Percentiles rank a stretch among this genome's conserved stretches.
phyloP scores from a whole-genome alignment of 1,140 invertebrate species.

The Harlomillsia oculata region DNA sequence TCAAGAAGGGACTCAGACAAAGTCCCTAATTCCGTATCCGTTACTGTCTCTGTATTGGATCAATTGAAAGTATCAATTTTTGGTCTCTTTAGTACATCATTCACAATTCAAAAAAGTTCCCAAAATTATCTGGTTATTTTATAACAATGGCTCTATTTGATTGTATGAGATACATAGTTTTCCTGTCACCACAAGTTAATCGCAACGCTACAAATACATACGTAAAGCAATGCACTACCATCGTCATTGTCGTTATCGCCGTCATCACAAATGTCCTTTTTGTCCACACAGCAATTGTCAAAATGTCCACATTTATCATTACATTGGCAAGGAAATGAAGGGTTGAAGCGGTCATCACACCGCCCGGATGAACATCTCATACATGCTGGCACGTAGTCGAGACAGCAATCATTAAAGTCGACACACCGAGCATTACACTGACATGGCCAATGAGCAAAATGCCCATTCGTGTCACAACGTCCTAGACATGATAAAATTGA shows the following conservation, averaged over 20 bases:
- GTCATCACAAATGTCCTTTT: background rate
- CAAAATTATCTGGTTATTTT: background rate
- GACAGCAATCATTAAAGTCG: constrained; percentile 24
- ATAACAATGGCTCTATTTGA: background rate
- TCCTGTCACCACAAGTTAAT: background rate
- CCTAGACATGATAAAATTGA: constrained; percentile 3
- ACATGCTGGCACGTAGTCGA: constrained; percentile 17
- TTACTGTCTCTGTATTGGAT: constrained; percentile 38
- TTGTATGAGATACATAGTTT: background rate
- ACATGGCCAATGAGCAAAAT: constrained; percentile 11
- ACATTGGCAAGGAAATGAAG: constrained; percentile 27
- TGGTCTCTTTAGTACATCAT: background rate
- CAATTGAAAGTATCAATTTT: constrained; percentile 2
- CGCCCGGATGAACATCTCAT: constrained; percentile 18
- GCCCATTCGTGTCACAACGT: constrained; percentile 22
- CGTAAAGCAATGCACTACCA: background rate
- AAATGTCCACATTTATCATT: constrained; percentile 17
- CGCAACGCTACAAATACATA: background rate
- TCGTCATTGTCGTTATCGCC: background rate
- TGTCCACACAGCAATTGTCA: constrained; percentile 25
- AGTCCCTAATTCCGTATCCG: constrained; percentile 53
- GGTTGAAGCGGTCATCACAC: constrained; percentile 8
- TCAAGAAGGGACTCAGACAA: constrained; percentile 60
- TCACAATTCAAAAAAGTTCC: background rate
- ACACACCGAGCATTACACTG: constrained; percentile 25